Evolutionary conservation across 2,797 vertebrate species (phyloP).

Genomic region (Danio choprae): DNA sequence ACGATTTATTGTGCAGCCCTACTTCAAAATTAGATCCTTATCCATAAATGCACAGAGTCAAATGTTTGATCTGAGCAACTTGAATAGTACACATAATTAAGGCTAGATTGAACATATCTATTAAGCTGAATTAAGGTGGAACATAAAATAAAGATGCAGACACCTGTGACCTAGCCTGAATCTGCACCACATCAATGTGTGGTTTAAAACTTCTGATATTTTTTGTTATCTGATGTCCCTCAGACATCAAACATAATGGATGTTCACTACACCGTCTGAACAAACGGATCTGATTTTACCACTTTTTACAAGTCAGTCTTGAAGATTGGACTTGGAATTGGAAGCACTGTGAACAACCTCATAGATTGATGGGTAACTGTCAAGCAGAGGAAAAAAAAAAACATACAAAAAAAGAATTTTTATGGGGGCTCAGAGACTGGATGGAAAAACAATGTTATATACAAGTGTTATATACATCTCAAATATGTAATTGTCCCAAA

Average conservation of each 20-base stretch:
- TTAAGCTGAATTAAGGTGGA: too few relatives aligned
- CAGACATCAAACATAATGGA: neutral
- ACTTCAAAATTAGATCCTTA: too few relatives aligned
- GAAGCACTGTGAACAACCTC: neutral
- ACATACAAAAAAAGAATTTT: neutral
- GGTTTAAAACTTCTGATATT: neutral
- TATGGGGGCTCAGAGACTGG: neutral
- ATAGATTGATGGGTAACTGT: neutral
- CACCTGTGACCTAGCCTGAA: neutral
- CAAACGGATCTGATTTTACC: neutral
- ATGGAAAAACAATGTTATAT: slow-evolving; percentile 1
- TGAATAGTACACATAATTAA: too few relatives aligned
- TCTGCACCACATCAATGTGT: neutral
- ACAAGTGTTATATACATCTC: neutral
- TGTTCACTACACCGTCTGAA: slow-evolving; percentile 3
- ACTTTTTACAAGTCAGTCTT: neutral
- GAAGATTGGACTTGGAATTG: slow-evolving; percentile 10
- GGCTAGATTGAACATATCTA: too few relatives aligned
- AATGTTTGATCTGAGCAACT: too few relatives aligned
- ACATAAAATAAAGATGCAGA: too few relatives aligned
- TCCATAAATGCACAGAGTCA: too few relatives aligned
- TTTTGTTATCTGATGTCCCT: neutral
- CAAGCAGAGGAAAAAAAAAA: neutral
- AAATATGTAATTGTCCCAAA: neutral
- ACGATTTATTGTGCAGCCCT: too few relatives aligned